Percentiles rank a stretch among this genome's conserved stretches.
These are phyloP conservation scores for Catharus minimus DNA, from an alignment of 2,113 vertebrate genomes.

Conservation along the genomic window DNA sequence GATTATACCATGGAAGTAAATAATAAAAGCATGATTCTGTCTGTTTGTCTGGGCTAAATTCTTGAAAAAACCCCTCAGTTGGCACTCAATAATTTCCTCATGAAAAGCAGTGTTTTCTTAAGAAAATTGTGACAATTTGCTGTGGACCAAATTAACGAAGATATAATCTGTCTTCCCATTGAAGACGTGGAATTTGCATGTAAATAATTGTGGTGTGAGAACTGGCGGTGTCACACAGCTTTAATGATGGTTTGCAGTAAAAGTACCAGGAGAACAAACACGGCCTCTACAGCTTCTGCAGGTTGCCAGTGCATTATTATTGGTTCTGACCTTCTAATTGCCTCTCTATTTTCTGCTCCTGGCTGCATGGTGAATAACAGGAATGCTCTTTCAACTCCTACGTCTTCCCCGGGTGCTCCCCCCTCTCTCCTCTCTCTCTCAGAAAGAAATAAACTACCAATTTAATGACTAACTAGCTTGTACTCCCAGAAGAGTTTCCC, in stretches of 20 bases:
- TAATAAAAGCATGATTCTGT: conserved; percentile 39
- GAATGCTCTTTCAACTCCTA: conserved; percentile 43
- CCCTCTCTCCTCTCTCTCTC: not conserved
- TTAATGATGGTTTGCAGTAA: conserved; percentile 11
- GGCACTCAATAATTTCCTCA: conserved; percentile 22
- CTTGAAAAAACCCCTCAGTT: not conserved
- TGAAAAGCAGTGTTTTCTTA: conserved; percentile 30
- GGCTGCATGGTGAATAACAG: conserved; percentile 5
- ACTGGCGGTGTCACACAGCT: not conserved
- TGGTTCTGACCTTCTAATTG: conserved; percentile 68
- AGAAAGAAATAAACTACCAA: conserved; percentile 53
- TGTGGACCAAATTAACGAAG: conserved; percentile 13
- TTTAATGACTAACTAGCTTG: conserved; percentile 51
- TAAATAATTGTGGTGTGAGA: not conserved
- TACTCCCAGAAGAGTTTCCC: conserved; percentile 10
- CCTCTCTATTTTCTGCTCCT: conserved; percentile 48
- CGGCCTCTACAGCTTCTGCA: not conserved
- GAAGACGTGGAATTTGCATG: conserved; percentile 27
- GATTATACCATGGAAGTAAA: conserved; percentile 50
- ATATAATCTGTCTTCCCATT: conserved; percentile 12
- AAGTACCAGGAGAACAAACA: conserved; percentile 18
- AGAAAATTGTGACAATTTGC: conserved; percentile 34
- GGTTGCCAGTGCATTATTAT: conserved; percentile 29
- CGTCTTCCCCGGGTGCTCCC: not conserved
- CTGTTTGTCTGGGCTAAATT: conserved; percentile 42